A percentile compares a stretch with the other conserved stretches of the same genome.
These are phyloP conservation scores for Philaethria dido DNA, from an alignment of 2,888 invertebrate species.

Conservation along the genomic window DNA sequence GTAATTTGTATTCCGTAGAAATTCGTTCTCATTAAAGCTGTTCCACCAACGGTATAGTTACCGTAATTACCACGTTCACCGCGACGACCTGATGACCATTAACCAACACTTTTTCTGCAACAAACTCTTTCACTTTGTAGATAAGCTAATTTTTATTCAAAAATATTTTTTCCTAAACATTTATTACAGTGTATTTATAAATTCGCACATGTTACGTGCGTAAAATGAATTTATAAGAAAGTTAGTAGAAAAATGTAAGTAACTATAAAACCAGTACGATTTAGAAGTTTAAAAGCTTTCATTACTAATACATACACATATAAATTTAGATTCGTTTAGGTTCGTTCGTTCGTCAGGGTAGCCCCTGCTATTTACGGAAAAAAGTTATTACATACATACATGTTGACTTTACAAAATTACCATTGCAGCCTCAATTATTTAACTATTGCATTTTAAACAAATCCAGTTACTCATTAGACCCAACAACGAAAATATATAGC, in stretches of 20 bases:
- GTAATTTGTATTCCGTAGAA: conserved; percentile 47
- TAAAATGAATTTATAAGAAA: too few relatives aligned
- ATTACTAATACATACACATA: too few relatives aligned
- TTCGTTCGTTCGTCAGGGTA: too few relatives aligned
- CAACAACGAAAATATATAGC: conserved; percentile 33
- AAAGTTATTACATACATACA: neutral
- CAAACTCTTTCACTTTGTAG: conserved; percentile 22
- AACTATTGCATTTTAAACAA: neutral
- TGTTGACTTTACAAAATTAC: neutral
- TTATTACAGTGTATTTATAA: neutral
- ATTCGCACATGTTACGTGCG: too few relatives aligned
- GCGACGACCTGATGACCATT: conserved; percentile 36
- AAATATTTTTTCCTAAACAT: conserved; percentile 8
- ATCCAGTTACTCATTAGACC: neutral
- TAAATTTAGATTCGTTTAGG: too few relatives aligned
- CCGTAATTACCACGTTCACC: conserved; percentile 42
- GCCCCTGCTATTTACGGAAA: too few relatives aligned
- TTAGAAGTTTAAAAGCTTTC: too few relatives aligned
- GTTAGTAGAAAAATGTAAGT: too few relatives aligned
- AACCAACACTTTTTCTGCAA: conserved; percentile 36
- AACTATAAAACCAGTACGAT: too few relatives aligned
- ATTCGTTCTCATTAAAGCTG: conserved; percentile 44
- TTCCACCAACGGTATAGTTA: conserved; percentile 39
- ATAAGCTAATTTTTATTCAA: conserved; percentile 31
- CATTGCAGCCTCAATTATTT: neutral